Percentiles rank a stretch among this genome's conserved stretches.
Conservation (phyloP, 2,888 invertebrate genomes). For the Megastigmus dorsalis region DNA sequence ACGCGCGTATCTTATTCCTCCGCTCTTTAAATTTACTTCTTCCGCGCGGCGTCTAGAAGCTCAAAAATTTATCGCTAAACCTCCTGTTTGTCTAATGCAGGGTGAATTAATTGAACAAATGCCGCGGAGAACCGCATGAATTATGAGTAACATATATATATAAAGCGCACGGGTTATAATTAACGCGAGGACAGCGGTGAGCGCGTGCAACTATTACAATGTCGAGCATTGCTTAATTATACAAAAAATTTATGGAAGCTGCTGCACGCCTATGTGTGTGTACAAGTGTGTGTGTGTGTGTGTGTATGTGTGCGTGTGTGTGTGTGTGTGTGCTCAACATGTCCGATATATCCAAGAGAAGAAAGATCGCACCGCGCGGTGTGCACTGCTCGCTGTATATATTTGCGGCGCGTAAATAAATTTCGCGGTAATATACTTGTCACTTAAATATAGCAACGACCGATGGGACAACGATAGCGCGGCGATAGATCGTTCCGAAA, state of each 20-base stretch:
- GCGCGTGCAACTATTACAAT: conserved; percentile 38
- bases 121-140: conserved; percentile 6
- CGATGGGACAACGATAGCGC: conserved; percentile 52
- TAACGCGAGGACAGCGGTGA: neutral
- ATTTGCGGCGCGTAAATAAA: conserved; percentile 45
- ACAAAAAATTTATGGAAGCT: conserved; percentile 45
- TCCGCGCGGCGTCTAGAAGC: too few species aligned
- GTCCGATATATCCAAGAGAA: neutral
- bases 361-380: too few species aligned
- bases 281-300: too few species aligned
- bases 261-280: too few species aligned
- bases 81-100: conserved; percentile 23
- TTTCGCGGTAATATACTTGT: conserved; percentile 50
- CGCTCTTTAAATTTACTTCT: too few species aligned
- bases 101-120: conserved; percentile 45
- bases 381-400: too few species aligned
- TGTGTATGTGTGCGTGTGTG: too few species aligned
- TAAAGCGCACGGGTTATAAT: too few species aligned
- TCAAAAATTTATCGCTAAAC: conserved; percentile 11
- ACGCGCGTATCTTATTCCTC: too few species aligned
- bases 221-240: conserved; percentile 47
- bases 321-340: conserved; percentile 15
- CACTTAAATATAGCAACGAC: conserved; percentile 43
- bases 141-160: conserved; percentile 6
- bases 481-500: conserved; percentile 44